Base-by-base conservation (phyloP, 2,797 vertebrate species). In the Pteronotus mesoamericanus region DNA sequence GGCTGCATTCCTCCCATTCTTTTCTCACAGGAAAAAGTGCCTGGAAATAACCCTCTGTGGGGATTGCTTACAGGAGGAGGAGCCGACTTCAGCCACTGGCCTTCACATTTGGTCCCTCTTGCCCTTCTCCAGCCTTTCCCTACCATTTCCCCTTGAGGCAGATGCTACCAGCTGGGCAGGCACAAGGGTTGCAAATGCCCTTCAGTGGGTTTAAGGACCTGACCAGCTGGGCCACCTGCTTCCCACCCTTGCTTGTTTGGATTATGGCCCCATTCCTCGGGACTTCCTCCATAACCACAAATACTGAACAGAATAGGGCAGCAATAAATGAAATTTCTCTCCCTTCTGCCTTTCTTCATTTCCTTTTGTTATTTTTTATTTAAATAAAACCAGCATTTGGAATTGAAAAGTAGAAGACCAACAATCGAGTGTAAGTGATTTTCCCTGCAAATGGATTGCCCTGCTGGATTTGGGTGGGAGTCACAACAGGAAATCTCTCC, bases 1-100 rank as follows among this genome's bases (percentile, higher is more conserved):
- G 94, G 86, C 92, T 86, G 64, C 98, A 98, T 99, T 98, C 98
- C 91, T 98, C 34, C 79, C 98, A 98, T 98, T 98, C 98, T 98
- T 98, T 98, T 99, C 98, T 98, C 98, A 99, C 98, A 98, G 98
- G 98, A 98, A 98, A 98, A 98, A 96, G 92, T 97, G 97, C 94
- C 96, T 98, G 96, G 97, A 97, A 98, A 98, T 98, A 97, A 93
- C 96, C 93, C 95, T 14, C 44, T 83, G 97, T 92, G 96, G 96
- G 94, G 95, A 86, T 97, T 97, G 97, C 95, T 87, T 96, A 71
- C 94, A 95, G 94, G 77, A 64, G 91, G 94, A 91, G 74, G 92
- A 93, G 91, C 89, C 3, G n/a, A 78, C 95, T 91, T 97, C 93
- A 97, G 96, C 96, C 92, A 69, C 91, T 26, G 32, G 92, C 71